Evolutionary conservation across 2,797 vertebrate genomes (phyloP).

Genomic region (Tapera naevia): DNA sequence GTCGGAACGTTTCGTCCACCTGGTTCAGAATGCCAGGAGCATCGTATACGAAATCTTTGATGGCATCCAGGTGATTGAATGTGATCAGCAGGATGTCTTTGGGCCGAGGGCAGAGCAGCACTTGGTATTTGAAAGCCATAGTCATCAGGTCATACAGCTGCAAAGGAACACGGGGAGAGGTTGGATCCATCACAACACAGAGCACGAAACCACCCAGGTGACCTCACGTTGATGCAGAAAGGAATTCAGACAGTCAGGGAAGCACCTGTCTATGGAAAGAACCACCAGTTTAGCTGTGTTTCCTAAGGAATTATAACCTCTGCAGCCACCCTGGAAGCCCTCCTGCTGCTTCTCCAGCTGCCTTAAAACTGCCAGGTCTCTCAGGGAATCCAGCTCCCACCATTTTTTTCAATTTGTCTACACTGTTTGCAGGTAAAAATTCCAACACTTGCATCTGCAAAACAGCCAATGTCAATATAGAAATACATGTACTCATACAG

Average conservation of each 20-base stretch:
- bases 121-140: slow-evolving; percentile 99
- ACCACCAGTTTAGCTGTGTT: not conserved
- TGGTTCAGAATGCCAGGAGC: slow-evolving; percentile 88
- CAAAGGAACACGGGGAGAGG: not conserved
- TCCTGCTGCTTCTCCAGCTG: not conserved
- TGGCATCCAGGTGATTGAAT: slow-evolving; percentile 96
- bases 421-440: not conserved
- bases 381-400: not conserved
- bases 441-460: not conserved
- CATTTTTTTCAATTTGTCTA: not conserved
- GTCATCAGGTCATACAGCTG: slow-evolving; percentile 99
- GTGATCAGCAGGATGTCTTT: slow-evolving; percentile 94
- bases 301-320: not conserved
- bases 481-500: not conserved
- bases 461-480: not conserved
- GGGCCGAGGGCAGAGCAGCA: slow-evolving; percentile 91
- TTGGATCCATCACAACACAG: not conserved
- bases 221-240: accelerated
- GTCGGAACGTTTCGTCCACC: slow-evolving; percentile 90
- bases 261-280: not conserved
- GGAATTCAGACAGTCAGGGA: not conserved
- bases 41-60: slow-evolving; percentile 92
- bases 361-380: not conserved
- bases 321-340: not conserved
- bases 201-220: not conserved